Conservation (phyloP, 2,888 invertebrate species). For the Gymnocheta viridis region DNA sequence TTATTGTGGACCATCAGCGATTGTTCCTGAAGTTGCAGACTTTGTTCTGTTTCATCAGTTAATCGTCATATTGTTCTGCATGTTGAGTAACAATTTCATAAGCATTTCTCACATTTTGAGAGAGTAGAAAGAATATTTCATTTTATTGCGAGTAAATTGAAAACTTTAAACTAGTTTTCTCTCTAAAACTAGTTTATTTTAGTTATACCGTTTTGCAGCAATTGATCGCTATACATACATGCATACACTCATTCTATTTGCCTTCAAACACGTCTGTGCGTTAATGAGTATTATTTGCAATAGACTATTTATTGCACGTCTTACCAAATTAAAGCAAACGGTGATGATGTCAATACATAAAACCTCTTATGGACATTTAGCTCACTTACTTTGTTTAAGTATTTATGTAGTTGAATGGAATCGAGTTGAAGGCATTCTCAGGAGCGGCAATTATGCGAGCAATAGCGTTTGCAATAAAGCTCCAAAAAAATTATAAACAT, state of each 20-base stretch:
- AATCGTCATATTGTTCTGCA: too few relatives aligned
- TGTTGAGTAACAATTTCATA: too few relatives aligned
- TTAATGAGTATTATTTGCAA: background rate
- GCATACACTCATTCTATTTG: background rate
- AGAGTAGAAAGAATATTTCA: too few relatives aligned
- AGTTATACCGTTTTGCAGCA: too few relatives aligned
- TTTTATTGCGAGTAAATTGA: too few relatives aligned
- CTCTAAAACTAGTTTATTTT: too few relatives aligned
- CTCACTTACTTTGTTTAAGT: slow-evolving; percentile 14
- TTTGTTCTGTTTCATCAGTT: too few relatives aligned
- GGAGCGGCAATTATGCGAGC: background rate
- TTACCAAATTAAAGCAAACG: slow-evolving; percentile 27
- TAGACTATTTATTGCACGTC: slow-evolving; percentile 35
- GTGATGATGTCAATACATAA: slow-evolving; percentile 50
- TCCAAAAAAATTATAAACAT: background rate
- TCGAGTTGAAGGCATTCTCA: slow-evolving; percentile 16
- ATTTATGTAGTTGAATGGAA: slow-evolving; percentile 8
- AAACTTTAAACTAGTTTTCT: too few relatives aligned
- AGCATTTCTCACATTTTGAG: too few relatives aligned
- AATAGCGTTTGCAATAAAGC: background rate
- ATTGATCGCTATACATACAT: too few relatives aligned
- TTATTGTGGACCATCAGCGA: too few relatives aligned
- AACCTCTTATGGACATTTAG: slow-evolving; percentile 33
- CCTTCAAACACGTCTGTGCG: background rate
- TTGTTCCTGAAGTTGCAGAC: too few relatives aligned